These are phyloP conservation scores for Drosophila planitibia DNA, from an alignment of 2,888 invertebrate genomes.

Conservation along the genomic window DNA sequence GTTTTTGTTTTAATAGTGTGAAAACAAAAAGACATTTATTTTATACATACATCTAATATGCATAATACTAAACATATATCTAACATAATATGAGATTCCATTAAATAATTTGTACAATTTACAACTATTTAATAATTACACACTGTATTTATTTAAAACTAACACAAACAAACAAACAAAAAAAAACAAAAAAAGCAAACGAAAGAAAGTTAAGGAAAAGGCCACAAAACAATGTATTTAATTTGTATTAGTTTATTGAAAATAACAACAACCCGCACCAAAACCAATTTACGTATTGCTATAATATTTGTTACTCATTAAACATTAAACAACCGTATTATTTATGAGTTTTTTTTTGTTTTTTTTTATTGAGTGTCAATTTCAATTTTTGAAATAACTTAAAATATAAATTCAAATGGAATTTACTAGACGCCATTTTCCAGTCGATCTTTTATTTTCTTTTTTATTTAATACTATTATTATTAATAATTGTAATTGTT, in stretches of 20 bases:
- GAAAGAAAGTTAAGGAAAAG: conserved; percentile 26
- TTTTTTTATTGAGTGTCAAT: background rate
- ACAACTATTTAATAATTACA: conserved; percentile 46
- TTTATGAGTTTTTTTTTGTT: conserved; percentile 7
- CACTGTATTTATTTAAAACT: conserved; percentile 61
- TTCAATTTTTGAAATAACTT: conserved; percentile 2
- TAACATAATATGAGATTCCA: conserved; percentile 54
- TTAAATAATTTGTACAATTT: conserved; percentile 32
- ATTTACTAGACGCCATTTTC: conserved; percentile 32
- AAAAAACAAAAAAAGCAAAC: background rate
- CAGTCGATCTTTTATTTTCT: conserved; percentile 12
- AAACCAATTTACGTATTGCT: conserved; percentile 65
- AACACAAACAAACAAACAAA: background rate
- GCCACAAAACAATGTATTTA: conserved; percentile 75
- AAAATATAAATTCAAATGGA: conserved; percentile 9
- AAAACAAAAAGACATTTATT: conserved; percentile 69
- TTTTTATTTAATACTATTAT: conserved; percentile 17
- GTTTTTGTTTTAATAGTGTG: conserved; percentile 21
- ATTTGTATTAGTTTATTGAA: conserved; percentile 75
- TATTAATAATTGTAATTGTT: conserved; percentile 21
- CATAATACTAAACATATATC: conserved; percentile 20
- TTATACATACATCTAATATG: conserved; percentile 38
- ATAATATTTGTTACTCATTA: conserved; percentile 44
- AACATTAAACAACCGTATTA: conserved; percentile 23
- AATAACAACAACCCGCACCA: conserved; percentile 57